Evolutionary conservation across 2,888 invertebrate species (phyloP), one percentile per base, ranked within the genome.

Genomic region (Hedychridium roseum): DNA sequence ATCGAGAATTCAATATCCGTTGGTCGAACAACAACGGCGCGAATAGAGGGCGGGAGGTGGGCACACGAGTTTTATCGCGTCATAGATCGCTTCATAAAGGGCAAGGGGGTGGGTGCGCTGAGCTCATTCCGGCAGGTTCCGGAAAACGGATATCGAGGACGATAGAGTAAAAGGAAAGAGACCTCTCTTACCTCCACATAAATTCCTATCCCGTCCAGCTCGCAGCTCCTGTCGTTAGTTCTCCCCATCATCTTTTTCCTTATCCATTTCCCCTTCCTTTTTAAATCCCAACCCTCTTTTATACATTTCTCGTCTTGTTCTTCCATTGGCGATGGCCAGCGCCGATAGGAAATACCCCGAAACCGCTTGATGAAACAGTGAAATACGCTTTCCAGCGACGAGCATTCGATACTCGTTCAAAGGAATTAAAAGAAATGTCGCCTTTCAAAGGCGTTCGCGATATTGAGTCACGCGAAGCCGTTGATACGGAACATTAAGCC

Each of bases 341-440:
- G 55, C 37, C 42, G 66, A 65, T 60, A 53, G 57, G 60, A 65
- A 66, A 61, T 65, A 64, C 57, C 49, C 40, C 44, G 54, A 60
- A 55, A 48, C 57, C 57, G 57, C 55, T 61, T 47, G 44, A 30
- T 30, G 50, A 56, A 47, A 56, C 59, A 62, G 51, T 39, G 49
- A n/a, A n/a, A n/a, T n/a, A n/a, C n/a, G n/a, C n/a, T n/a, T n/a
- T n/a, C n/a, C n/a, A n/a, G n/a, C n/a, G n/a, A n/a, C n/a, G n/a
- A n/a, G n/a, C n/a, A n/a, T n/a, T n/a, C n/a, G n/a, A n/a, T n/a
- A n/a, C n/a, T n/a, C n/a, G n/a, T n/a, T n/a, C n/a, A n/a, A n/a
- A n/a, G n/a, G n/a, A n/a, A n/a, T n/a, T n/a, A n/a, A n/a, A n/a
- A n/a, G n/a, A n/a, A n/a, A n/a, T n/a, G n/a, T n/a, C n/a, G n/a